Evolutionary conservation across 2,113 vertebrate genomes (phyloP).

Genomic region (Brachypodius melanocephalos): DNA sequence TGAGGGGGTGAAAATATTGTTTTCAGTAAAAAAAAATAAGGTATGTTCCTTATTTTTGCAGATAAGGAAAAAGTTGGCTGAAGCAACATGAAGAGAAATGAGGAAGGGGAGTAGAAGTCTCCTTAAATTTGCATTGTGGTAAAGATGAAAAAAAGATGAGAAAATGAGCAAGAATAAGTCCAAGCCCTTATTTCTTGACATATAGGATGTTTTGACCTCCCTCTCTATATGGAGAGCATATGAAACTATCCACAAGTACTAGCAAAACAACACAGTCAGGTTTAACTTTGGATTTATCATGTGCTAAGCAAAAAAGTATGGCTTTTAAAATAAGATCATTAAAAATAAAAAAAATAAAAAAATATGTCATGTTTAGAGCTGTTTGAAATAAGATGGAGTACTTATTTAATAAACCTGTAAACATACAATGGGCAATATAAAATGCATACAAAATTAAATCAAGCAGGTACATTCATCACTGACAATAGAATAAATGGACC

Average conservation of each 20-base stretch:
- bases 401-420: conserved; percentile 69
- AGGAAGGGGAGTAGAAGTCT: neutral
- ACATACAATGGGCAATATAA: conserved; percentile 61
- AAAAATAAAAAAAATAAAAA: conserved; percentile 2
- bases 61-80: neutral
- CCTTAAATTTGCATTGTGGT: neutral
- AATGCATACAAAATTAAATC: conserved; percentile 72
- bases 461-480: conserved; percentile 75
- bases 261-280: neutral
- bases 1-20: neutral
- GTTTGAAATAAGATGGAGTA: conserved; percentile 48
- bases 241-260: neutral
- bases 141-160: neutral
- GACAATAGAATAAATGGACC: conserved; percentile 73
- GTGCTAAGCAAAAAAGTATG: conserved; percentile 23
- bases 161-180: neutral
- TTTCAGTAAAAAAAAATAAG: neutral
- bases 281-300: neutral
- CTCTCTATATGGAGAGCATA: neutral
- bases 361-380: neutral
- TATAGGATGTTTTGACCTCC: neutral
- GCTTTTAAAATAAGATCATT: conserved; percentile 10
- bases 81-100: neutral
- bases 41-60: no score
- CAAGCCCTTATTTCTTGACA: neutral